Percentiles rank a stretch among this genome's conserved stretches.
phyloP scores from a whole-genome alignment of 1,140 invertebrate species.

The Galleria mellonella region DNA sequence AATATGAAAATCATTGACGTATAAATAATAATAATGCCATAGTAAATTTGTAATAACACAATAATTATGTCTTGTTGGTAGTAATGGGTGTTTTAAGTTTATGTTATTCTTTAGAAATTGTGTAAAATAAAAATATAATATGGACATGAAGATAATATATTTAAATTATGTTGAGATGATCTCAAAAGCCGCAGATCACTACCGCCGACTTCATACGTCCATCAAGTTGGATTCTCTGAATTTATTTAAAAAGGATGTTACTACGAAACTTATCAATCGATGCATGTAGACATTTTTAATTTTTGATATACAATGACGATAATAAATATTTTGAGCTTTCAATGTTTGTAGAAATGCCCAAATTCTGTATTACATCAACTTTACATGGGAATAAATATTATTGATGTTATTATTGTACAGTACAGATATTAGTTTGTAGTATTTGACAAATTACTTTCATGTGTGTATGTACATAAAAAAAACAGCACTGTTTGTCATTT shows the following conservation, averaged over 20 bases:
- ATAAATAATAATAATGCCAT: slow-evolving; percentile 37
- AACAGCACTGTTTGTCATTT: slow-evolving; percentile 49
- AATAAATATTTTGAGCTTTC: slow-evolving; percentile 18
- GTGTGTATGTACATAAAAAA: slow-evolving; percentile 38
- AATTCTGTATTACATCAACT: slow-evolving; percentile 1
- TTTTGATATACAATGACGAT: slow-evolving; percentile 1
- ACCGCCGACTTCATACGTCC: slow-evolving; percentile 13
- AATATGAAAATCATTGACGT: slow-evolving; percentile 35
- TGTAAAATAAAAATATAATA: neutral
- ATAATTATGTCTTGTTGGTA: slow-evolving; percentile 11
- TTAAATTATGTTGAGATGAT: slow-evolving; percentile 6
- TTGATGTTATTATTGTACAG: slow-evolving; percentile 14
- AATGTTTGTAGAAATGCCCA: slow-evolving; percentile 15
- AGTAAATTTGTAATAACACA: slow-evolving; percentile 16
- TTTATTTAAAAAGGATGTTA: slow-evolving; percentile 5
- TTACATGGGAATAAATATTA: slow-evolving; percentile 1
- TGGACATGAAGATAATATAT: slow-evolving; percentile 2
- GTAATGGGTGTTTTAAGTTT: neutral
- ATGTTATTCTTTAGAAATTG: no score
- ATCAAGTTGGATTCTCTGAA: slow-evolving; percentile 14
- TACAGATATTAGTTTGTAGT: slow-evolving; percentile 22
- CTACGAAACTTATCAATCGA: slow-evolving; percentile 5
- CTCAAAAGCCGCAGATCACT: slow-evolving; percentile 48
- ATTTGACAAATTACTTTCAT: slow-evolving; percentile 22
- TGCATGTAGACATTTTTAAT: slow-evolving; percentile 19